phyloP scores from a whole-genome alignment of 2,113 vertebrate genomes.

The Stigmatopora nigra region DNA sequence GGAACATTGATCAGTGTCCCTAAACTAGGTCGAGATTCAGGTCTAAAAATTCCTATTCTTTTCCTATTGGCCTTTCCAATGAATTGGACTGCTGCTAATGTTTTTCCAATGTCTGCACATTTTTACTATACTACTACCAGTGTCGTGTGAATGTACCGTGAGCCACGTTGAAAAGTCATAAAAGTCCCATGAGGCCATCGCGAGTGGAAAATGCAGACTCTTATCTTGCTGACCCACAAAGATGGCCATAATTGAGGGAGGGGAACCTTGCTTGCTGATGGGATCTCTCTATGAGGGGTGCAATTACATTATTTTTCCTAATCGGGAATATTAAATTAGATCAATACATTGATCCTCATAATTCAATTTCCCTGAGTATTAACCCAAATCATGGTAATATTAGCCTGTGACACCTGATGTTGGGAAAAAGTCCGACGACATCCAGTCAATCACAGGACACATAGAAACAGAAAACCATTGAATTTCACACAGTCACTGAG shows the following conservation, averaged over 20 bases:
- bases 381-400: neutral
- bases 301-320: too few species aligned
- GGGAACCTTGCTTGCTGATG: neutral
- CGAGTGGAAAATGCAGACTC: constrained; percentile 54
- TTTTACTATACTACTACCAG: neutral
- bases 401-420: neutral
- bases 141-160: neutral
- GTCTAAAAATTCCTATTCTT: neutral
- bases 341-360: too few species aligned
- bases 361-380: neutral
- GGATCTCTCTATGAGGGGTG: neutral
- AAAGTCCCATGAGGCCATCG: constrained; percentile 1
- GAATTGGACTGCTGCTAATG: neutral
- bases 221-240: constrained; percentile 42
- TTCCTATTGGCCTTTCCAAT: neutral
- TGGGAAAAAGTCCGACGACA: neutral
- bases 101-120: neutral
- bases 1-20: neutral
- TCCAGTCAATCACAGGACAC: neutral
- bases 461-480: neutral
- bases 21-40: neutral
- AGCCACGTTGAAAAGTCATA: neutral
- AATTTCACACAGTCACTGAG: neutral
- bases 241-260: constrained; percentile 28
- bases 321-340: too few species aligned